Conservation (phyloP, 92 coral and sea anemone species). For the Montipora capitata region DNA sequence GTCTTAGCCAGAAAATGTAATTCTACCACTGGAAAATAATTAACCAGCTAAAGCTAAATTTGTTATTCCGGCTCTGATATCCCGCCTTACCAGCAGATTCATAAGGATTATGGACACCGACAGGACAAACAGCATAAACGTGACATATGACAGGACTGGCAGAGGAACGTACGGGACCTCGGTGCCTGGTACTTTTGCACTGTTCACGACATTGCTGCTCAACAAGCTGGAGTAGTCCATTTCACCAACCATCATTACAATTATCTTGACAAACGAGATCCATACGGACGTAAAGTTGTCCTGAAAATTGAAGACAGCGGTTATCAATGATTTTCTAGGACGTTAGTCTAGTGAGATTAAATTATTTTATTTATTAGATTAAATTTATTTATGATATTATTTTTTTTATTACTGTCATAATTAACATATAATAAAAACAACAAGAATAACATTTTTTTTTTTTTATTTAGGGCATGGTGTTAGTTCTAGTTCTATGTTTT, state of each 20-base stretch:
- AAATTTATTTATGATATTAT: no score
- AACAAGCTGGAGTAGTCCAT: constrained; percentile 83
- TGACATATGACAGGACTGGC: constrained; percentile 75
- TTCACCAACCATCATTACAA: constrained; percentile 94
- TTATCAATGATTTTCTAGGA: no score
- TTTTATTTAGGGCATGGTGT: no score
- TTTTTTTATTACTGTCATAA: no score
- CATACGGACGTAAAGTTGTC: constrained; percentile 72
- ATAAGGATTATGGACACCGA: constrained; percentile 88
- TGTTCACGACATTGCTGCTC: constrained; percentile 78
- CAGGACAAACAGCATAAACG: constrained; percentile 75
- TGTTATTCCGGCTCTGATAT: neutral
- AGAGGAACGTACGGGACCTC: constrained; percentile 84
- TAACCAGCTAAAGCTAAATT: no score
- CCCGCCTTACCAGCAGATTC: constrained; percentile 89
- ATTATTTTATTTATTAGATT: no score
- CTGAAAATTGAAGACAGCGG: constrained; percentile 44
- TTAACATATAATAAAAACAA: no score
- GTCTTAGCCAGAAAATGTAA: no score
- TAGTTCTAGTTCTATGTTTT: no score
- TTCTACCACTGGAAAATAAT: no score
- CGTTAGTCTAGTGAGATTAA: no score
- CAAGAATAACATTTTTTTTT: no score
- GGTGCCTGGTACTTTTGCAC: constrained; percentile 54
- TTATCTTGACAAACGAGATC: constrained; percentile 79